These are phyloP conservation scores for Xestia rhomboidea DNA, from an alignment of 2,888 invertebrate species.

Conservation along the genomic window DNA sequence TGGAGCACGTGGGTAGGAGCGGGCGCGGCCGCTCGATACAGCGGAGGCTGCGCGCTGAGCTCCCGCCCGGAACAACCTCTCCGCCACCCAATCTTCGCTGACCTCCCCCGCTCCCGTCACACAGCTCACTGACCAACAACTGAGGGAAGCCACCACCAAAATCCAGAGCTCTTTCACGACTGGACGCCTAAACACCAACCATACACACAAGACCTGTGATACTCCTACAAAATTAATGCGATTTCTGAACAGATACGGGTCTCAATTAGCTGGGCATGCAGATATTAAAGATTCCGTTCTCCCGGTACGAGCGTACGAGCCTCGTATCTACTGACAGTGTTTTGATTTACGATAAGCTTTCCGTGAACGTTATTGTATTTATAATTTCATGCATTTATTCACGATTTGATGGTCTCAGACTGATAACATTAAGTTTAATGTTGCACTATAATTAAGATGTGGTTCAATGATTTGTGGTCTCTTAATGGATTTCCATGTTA, in stretches of 20 bases:
- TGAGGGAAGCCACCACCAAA: conserved; percentile 63
- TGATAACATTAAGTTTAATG: conserved; percentile 35
- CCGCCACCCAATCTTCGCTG: conserved; percentile 73
- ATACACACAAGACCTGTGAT: conserved; percentile 75
- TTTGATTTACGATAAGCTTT: conserved; percentile 80
- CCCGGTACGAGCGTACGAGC: conserved; percentile 72
- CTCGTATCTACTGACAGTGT: conserved; percentile 74
- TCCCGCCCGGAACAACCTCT: conserved; percentile 77
- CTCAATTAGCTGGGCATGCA: conserved; percentile 75
- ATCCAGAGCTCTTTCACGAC: conserved; percentile 73
- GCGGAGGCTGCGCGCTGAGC: conserved; percentile 86
- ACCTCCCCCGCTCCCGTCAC: conserved; percentile 71
- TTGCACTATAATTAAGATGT: conserved; percentile 49
- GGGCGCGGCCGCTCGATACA: conserved; percentile 86
- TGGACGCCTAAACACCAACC: conserved; percentile 74
- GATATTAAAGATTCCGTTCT: conserved; percentile 76
- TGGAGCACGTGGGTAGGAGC: conserved; percentile 81
- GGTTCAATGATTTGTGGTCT: conserved; percentile 44
- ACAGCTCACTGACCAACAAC: conserved; percentile 68
- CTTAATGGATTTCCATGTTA: conserved; percentile 27
- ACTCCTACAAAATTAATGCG: conserved; percentile 72
- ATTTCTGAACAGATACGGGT: conserved; percentile 72
- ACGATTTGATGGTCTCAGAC: conserved; percentile 27
- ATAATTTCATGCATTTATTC: conserved; percentile 52
- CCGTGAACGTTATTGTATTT: conserved; percentile 67